Conservation (phyloP, 2,797 vertebrate species). For the Enteromius thamalakanensis region DNA sequence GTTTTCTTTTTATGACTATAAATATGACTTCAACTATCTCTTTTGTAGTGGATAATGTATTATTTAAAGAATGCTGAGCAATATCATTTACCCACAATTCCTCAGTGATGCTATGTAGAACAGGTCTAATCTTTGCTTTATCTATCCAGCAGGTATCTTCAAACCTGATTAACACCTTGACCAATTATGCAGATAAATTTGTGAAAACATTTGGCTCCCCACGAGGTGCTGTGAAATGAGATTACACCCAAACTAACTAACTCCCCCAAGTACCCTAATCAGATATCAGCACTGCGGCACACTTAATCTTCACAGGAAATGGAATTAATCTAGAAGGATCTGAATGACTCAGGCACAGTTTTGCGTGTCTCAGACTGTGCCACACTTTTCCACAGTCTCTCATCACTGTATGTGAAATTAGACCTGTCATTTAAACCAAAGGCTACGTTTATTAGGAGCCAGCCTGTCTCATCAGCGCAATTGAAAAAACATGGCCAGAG, state of each 20-base stretch:
- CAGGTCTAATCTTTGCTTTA: constrained; percentile 13
- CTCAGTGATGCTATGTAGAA: constrained; percentile 8
- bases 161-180: constrained; percentile 45
- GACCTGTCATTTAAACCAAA: constrained; percentile 51
- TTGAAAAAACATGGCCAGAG: constrained; percentile 40
- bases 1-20: not conserved
- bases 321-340: constrained; percentile 53
- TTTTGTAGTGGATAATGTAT: not conserved
- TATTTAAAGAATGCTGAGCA: not conserved
- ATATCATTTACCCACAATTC: constrained; percentile 4
- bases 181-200: constrained; percentile 49
- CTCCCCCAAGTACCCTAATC: constrained; percentile 49
- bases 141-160: constrained; percentile 34
- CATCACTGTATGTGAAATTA: constrained; percentile 45
- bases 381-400: constrained; percentile 34
- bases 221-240: constrained; percentile 37
- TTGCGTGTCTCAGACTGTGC: constrained; percentile 24
- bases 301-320: constrained; percentile 55
- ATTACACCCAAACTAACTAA: constrained; percentile 56
- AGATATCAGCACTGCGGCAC: constrained; percentile 42
- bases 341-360: constrained; percentile 54
- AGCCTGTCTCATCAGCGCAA: constrained; percentile 41
- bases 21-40: not conserved
- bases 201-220: constrained; percentile 28
- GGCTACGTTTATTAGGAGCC: constrained; percentile 56